A percentile compares a stretch with the other conserved stretches of the same genome.
Conservation (phyloP, 1,140 invertebrate species). For the Dendrolimus punctatus region DNA sequence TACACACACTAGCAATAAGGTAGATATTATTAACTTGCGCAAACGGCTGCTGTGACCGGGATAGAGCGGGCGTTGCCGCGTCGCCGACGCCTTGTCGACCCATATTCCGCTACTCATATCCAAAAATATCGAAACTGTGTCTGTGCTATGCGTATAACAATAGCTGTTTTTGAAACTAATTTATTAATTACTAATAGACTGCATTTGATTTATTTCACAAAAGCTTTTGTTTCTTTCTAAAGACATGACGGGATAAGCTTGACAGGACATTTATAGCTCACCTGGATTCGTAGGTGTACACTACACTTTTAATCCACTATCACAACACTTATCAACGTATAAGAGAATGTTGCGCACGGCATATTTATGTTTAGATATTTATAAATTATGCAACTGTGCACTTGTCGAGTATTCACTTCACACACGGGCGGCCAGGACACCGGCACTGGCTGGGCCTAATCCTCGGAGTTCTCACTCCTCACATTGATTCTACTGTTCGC, state of each 20-base stretch:
- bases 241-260: background rate
- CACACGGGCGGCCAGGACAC: conserved; percentile 22
- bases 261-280: background rate
- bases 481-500: too few species aligned
- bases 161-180: background rate
- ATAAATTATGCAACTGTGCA: conserved; percentile 33
- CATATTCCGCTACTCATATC: conserved; percentile 60
- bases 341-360: conserved; percentile 5
- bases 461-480: conserved; percentile 3
- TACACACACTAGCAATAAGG: too few species aligned
- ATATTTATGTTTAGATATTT: conserved; percentile 7
- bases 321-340: too few species aligned
- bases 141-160: conserved; percentile 12
- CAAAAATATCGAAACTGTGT: conserved; percentile 62
- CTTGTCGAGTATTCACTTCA: conserved; percentile 19
- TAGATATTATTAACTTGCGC: conserved; percentile 28
- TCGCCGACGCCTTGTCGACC: conserved; percentile 52
- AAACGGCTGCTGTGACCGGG: conserved; percentile 58
- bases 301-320: too few species aligned
- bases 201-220: background rate
- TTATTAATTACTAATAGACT: too few species aligned
- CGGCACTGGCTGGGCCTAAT: conserved; percentile 9
- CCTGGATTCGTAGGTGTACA: too few species aligned
- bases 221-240: too few species aligned
- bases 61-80: conserved; percentile 57